Evolutionary conservation across 2,888 invertebrate species (phyloP).

Genomic region (Erynnis tages): DNA sequence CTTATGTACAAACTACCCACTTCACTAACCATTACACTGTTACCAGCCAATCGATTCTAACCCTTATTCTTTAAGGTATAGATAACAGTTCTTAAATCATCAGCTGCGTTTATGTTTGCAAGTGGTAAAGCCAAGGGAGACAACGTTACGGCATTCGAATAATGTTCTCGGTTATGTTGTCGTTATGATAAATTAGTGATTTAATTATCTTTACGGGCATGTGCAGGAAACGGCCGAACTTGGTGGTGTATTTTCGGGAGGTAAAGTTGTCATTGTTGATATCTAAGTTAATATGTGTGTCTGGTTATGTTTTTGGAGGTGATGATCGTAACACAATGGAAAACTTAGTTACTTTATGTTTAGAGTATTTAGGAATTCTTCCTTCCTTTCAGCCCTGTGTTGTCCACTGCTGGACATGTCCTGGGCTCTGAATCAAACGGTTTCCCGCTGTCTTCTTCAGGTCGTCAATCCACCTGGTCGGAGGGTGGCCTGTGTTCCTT

Average conservation of each 20-base stretch:
- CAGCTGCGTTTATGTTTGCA: neutral
- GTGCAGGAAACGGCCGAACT: constrained; percentile 27
- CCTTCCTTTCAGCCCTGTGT: no score
- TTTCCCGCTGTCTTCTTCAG: no score
- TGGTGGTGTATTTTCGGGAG: neutral
- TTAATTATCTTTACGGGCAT: constrained; percentile 59
- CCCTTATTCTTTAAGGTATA: neutral
- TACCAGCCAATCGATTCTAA: constrained; percentile 1
- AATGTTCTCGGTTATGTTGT: constrained; percentile 60
- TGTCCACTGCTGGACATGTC: no score
- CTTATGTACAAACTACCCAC: constrained; percentile 53
- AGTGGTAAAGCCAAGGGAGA: constrained; percentile 29
- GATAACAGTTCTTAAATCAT: neutral
- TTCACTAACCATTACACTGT: constrained; percentile 12
- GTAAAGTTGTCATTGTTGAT: neutral
- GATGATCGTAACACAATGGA: no score
- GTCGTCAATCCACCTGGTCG: no score
- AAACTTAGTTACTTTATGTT: no score
- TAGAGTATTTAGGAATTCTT: no score
- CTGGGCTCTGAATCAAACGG: no score
- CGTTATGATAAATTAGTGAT: constrained; percentile 64
- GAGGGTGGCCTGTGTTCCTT: no score
- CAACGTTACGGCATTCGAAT: constrained; percentile 52
- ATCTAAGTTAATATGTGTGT: no score
- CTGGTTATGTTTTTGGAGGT: no score